phyloP scores from a whole-genome alignment of 92 coral and sea anemone genomes.

The Metridium senile region DNA sequence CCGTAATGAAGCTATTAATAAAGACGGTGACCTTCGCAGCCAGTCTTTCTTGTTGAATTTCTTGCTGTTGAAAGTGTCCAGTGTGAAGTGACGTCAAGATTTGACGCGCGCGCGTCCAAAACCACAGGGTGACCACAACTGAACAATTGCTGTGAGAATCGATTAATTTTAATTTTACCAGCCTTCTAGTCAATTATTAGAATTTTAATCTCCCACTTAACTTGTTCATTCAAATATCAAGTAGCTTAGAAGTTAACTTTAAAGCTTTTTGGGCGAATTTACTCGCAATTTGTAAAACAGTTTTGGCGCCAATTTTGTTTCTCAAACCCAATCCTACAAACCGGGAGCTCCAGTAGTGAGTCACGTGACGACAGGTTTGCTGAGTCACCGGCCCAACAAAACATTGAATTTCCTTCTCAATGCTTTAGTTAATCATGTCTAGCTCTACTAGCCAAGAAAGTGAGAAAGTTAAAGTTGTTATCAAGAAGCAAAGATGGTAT shows the following conservation, averaged over 20 bases:
- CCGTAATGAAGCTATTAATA: too few relatives aligned
- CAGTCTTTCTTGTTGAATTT: too few relatives aligned
- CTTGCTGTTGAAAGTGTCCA: not conserved
- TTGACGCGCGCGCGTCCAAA: not conserved
- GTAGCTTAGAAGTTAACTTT: not conserved
- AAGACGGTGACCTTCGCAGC: too few relatives aligned
- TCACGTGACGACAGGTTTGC: conserved; percentile 8
- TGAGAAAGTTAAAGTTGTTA: conserved; percentile 40
- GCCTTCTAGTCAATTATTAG: not conserved
- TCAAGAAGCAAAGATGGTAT: conserved; percentile 96
- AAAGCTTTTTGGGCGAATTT: not conserved
- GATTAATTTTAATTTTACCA: not conserved
- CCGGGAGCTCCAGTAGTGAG: not conserved
- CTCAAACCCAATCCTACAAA: not conserved
- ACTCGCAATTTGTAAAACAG: not conserved
- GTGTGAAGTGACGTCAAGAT: not conserved
- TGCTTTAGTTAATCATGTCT: not conserved
- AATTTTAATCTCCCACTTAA: not conserved
- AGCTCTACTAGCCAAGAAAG: not conserved
- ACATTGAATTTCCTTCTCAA: not conserved
- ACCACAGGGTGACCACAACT: conserved; percentile 11
- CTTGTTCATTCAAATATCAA: not conserved
- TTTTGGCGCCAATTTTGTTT: not conserved
- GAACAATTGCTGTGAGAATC: not conserved
- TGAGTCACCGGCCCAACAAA: not conserved